Base-by-base conservation (phyloP, 2,888 invertebrate species). In the Synergus itoensis region DNA sequence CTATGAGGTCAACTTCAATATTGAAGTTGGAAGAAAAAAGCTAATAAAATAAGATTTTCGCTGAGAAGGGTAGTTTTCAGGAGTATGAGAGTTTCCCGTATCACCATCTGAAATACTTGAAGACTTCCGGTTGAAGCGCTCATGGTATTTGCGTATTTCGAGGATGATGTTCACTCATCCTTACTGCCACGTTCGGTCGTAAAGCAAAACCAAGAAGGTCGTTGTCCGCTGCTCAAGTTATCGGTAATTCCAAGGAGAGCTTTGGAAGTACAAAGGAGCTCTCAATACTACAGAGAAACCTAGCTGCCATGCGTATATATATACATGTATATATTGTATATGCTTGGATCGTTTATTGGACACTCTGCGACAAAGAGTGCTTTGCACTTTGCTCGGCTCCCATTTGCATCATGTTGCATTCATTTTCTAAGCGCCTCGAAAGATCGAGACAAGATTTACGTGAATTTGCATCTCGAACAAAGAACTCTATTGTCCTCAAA, bases 341-440 rank as follows among this genome's bases (percentile, higher is more conserved):
- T 76, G 45, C 48, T 60, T 75, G 80, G 18, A 85, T 83, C 84
- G 84, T 85, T 86, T 84, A 86, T 87, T 85, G 84, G 82, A 86
- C 85, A 82, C 81, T 77, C 79, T 81, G 82, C 81, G 81, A 84
- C 84, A 85, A 85, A 86, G 86, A 85, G 84, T 83, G 85, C 84
- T 87, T 87, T 81, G 81, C 83, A 78, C 80, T 81, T 83, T 83
- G 73, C 81, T 81, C 75, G 64, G 82, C 79, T 81, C 79, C 81
- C 80, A 85, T 87, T 86, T 85, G 85, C 85, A 84, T 84, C 80
- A 40, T 73, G 73, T 73, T 73, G 73, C 73, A 48, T 73, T 73
- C 73, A 80, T 79, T 78, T 82, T 84, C 48, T 57, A 73, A 73
- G 53, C 40, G 40, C 53, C 53, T 53, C 73, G 53, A 57, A 73